phyloP scores from a whole-genome alignment of 2,888 invertebrate species.

The Watsonalla cultraria region DNA sequence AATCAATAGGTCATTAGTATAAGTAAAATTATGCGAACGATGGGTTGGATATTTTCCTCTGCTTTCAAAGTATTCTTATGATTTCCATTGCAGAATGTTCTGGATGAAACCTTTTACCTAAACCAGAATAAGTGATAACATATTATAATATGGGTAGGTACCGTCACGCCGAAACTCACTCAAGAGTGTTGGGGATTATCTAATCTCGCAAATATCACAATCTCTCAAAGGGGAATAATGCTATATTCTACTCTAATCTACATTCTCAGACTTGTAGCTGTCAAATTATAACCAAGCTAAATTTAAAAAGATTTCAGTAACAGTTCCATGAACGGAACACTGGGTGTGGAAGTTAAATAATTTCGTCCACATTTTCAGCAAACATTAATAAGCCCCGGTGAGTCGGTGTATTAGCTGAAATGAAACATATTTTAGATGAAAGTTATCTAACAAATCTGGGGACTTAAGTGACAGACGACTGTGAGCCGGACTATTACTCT shows the following conservation, averaged over 20 bases:
- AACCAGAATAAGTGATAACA: no score
- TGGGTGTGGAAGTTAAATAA: not conserved
- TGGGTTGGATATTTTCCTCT: not conserved
- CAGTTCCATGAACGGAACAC: not conserved
- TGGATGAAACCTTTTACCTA: no score
- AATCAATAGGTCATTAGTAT: not conserved
- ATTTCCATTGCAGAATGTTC: no score
- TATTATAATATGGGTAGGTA: no score
- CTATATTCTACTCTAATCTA: no score
- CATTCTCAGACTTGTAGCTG: no score
- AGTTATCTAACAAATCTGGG: conserved; percentile 7
- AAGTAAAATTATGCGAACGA: not conserved
- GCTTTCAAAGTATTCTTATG: no score
- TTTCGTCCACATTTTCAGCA: not conserved
- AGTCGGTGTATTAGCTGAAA: not conserved
- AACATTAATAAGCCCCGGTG: not conserved
- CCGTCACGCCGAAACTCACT: no score
- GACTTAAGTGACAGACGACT: conserved; percentile 21
- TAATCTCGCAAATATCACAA: no score
- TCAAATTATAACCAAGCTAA: no score
- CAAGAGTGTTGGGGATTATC: no score
- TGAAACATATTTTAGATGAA: conserved; percentile 2
- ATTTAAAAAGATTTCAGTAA: not conserved
- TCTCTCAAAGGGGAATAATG: no score
- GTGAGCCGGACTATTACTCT: conserved; percentile 24